Base-by-base conservation (phyloP, 30 jellyfish, hydroid and myxozoan genomes). In the Chrysaora quinquecirrha region DNA sequence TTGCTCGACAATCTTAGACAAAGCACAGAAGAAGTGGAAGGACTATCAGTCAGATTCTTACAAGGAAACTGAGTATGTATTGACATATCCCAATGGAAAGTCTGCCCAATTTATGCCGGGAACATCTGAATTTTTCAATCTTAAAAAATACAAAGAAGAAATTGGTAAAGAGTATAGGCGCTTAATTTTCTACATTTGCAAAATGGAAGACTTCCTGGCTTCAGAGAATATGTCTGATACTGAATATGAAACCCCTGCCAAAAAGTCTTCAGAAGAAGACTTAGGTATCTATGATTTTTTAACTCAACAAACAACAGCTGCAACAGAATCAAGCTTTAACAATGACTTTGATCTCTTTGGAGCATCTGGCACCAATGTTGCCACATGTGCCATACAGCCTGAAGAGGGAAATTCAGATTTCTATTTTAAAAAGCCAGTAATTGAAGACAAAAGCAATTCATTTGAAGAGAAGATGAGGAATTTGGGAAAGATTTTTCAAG, bases 121-220 rank as follows among this genome's bases (percentile, higher is more conserved):
- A 10, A 52, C 68, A 16, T 52, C 19, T 25, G 76, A 64, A 4
- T 64, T 64, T 22, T 64, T 64, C 27, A 32, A 64, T 56, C 49
- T 64, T 3, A 32, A 64, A 27, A 1, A 24, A 56, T 64, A 64
- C 50, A 64, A 64, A 64, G 50, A 64, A 20, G 82, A 70, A 1
- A 29, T 70, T 34, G 82, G 82, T 18, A 70, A 70, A 25, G 82
- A 70, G 30, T 70, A 70, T 43, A 70, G 11, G 38, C 67, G 82
- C n/a, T 16, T 70, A 18, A 30, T 47, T 19, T 70, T 70, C 27
- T 31, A 30, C 34, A 71, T 70, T 19, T 70, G 82, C 32, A 22
- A 31, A 16, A 18, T 20, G 14, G 82, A 70, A 16, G 67, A 70
- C 64, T 46, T 6, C 50, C 52, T 64, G 49, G 22, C 25, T 1